A percentile compares a stretch with the other conserved stretches of the same genome.
phyloP scores from a whole-genome alignment of 2,888 invertebrate species.

The Lapara coniferarum region DNA sequence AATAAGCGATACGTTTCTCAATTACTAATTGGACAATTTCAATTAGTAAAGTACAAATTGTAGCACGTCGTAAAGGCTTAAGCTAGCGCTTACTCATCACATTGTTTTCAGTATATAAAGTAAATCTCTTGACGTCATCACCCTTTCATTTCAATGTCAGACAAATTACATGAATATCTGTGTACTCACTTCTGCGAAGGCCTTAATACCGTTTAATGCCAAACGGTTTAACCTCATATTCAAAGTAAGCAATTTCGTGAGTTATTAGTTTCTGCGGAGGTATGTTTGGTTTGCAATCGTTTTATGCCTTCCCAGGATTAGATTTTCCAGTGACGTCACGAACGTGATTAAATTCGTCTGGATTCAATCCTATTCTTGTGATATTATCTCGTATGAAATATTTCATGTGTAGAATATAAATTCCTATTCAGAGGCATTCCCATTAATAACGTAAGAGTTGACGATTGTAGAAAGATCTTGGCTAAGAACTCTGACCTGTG shows the following conservation, averaged over 20 bases:
- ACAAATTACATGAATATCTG: not conserved
- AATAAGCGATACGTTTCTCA: not conserved
- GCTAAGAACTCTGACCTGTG: too few relatives aligned
- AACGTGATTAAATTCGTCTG: too few relatives aligned
- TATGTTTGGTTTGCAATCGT: not conserved
- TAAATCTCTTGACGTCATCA: not conserved
- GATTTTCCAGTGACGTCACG: not conserved
- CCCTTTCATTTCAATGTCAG: not conserved
- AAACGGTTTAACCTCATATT: constrained; percentile 1
- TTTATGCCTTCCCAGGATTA: not conserved
- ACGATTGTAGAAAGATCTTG: too few relatives aligned
- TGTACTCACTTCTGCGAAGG: not conserved
- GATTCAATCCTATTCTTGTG: too few relatives aligned
- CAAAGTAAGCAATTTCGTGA: constrained; percentile 6
- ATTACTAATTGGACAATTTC: not conserved
- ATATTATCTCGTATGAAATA: too few relatives aligned
- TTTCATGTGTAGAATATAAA: too few relatives aligned
- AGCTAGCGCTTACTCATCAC: not conserved
- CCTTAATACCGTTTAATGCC: not conserved
- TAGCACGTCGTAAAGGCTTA: not conserved
- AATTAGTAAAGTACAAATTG: not conserved
- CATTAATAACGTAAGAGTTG: too few relatives aligned
- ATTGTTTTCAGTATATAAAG: not conserved
- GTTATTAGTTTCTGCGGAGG: not conserved
- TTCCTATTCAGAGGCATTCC: too few relatives aligned